Conservation (phyloP, 2,113 vertebrate genomes). For the Scomber japonicus region DNA sequence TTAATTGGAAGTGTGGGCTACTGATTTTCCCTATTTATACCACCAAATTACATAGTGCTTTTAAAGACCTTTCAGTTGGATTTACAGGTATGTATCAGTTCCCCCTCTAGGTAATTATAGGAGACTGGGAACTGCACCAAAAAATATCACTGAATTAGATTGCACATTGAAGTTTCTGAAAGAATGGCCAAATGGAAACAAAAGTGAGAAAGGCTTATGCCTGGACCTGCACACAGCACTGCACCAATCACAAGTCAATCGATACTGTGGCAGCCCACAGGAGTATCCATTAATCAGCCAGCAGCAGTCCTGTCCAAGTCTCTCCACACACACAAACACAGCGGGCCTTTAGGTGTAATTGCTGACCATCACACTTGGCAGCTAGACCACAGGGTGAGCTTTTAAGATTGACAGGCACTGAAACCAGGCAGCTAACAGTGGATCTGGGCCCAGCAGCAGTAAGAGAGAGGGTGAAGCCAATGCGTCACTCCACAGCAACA, state of each 20-base stretch:
- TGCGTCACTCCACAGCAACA: constrained; percentile 40
- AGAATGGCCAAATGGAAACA: constrained; percentile 1
- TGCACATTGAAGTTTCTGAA: neutral
- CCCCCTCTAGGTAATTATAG: too few species aligned
- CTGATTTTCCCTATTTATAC: too few species aligned
- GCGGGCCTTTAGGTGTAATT: constrained; percentile 36
- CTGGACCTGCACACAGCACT: constrained; percentile 5
- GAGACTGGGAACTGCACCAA: too few species aligned
- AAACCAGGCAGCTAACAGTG: constrained; percentile 21
- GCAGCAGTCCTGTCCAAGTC: constrained; percentile 42
- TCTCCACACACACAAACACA: constrained; percentile 13
- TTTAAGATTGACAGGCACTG: constrained; percentile 41
- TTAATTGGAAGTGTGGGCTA: too few species aligned
- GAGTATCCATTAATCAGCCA: constrained; percentile 66
- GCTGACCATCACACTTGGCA: constrained; percentile 63
- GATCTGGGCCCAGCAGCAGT: constrained; percentile 17
- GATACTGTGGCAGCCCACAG: constrained; percentile 48
- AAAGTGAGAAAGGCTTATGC: neutral
- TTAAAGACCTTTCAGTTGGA: too few species aligned
- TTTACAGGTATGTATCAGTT: too few species aligned
- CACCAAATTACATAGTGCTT: too few species aligned
- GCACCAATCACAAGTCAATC: constrained; percentile 46
- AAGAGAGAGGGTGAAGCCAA: constrained; percentile 4
- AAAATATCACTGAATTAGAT: too few species aligned
- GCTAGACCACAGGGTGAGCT: constrained; percentile 35